Evolutionary conservation across 2,797 vertebrate species (phyloP).

Genomic region (Buphagus erythrorhynchus): DNA sequence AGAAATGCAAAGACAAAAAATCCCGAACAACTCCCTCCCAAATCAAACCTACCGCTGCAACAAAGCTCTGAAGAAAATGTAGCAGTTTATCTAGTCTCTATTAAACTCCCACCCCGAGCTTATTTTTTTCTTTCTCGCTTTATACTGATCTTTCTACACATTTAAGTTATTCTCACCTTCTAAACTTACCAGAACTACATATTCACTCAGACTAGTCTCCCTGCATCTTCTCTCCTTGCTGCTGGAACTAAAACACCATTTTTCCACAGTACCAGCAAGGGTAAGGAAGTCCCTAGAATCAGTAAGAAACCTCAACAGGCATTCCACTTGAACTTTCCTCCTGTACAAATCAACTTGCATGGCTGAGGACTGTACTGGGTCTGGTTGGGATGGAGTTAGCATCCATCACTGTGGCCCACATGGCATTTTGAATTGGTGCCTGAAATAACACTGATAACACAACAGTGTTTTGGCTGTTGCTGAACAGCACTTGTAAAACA

Average conservation of each 20-base stretch:
- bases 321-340: neutral
- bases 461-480: neutral
- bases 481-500: neutral
- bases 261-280: neutral
- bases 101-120: neutral
- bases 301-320: neutral
- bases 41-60: accelerated
- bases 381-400: neutral
- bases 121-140: neutral
- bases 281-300: neutral
- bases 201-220: neutral
- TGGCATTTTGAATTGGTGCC: neutral
- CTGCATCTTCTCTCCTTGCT: neutral
- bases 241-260: neutral
- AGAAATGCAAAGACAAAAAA: neutral
- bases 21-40: neutral
- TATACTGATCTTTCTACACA: neutral
- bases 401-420: neutral
- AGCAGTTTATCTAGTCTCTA: neutral
- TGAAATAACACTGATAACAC: neutral
- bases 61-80: neutral
- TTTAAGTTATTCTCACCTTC: neutral
- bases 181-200: neutral
- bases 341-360: neutral
- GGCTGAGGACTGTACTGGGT: neutral